Conservation (phyloP, 2,797 vertebrate genomes). For the Myotis daubentonii region DNA sequence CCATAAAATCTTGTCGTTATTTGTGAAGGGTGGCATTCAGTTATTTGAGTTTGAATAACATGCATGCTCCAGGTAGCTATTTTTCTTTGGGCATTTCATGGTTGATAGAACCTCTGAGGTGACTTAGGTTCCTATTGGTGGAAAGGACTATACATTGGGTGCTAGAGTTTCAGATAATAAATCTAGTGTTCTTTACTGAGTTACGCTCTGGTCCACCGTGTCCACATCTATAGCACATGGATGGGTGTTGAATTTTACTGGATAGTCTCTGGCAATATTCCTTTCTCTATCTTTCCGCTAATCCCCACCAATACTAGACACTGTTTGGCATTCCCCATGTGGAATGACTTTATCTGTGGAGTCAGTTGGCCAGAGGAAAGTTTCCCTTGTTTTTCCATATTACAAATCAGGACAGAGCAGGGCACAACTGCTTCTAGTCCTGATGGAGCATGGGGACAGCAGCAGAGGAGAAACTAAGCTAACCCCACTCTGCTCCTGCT, state of each 20-base stretch:
- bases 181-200: neutral
- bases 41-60: neutral
- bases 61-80: neutral
- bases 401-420: neutral
- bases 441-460: neutral
- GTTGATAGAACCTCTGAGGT: neutral
- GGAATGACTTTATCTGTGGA: neutral
- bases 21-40: neutral
- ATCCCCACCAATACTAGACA: neutral
- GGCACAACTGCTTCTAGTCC: neutral
- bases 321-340: neutral
- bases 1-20: neutral
- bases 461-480: neutral
- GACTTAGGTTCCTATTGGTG: neutral
- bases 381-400: neutral
- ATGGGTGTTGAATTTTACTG: neutral
- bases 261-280: neutral
- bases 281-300: neutral
- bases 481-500: too few relatives aligned
- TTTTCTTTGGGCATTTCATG: neutral
- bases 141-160: neutral
- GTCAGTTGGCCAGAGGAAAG: neutral
- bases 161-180: neutral
- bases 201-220: neutral
- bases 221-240: neutral